Base-by-base conservation (phyloP, 2,888 invertebrate species). In the Epistrophe grossulariae region DNA sequence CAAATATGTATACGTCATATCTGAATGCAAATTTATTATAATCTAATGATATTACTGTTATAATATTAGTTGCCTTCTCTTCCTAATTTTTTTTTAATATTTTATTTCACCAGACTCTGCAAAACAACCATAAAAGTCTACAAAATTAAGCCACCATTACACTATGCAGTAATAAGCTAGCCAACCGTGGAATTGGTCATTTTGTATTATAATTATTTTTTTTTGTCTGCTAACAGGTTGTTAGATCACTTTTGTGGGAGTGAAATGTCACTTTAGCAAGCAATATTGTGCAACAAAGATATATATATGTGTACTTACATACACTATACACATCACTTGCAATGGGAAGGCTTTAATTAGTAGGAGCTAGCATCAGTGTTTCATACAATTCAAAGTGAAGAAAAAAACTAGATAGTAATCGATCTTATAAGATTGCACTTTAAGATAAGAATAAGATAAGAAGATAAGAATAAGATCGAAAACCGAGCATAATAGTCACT, bases 251-350 rank as follows among this genome's bases (percentile, higher is more conserved):
- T 43, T 71, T 55, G 73, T 78, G 64, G 85, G 85, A 82, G 82
- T 78, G 64, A 85, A 85, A 85, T 85, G 85, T 85, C 85, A 85
- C 78, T 74, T 85, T 79, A 48, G 48, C 79, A 74, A 73, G 55
- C 43, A 57, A 71, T 52, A 52, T 85, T 82, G 78, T 74, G 85
- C 82, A 82, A 85, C 70, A 13, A 15, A 24, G n/a, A n/a, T n/a
- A n/a, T n/a, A n/a, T n/a, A 19, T 31, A 31, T 35, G 13, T 31
- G 15, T 2, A n/a, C 17, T 38, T 11, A 24, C 4, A n/a, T 11
- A 60, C 15, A 24, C 11, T 52, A 1, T 11, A 52, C 52, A 3
- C 2, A n/a, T n/a, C n/a, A 38, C 19, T 68, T 15, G 59, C 31
- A 28, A 15, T 28, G 35, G 28, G 5, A 55, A 70, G 74, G 64